Evolutionary conservation across 1,140 invertebrate genomes (phyloP), one percentile per base, ranked within the genome.

Genomic region (Meloidogyne exigua): DNA sequence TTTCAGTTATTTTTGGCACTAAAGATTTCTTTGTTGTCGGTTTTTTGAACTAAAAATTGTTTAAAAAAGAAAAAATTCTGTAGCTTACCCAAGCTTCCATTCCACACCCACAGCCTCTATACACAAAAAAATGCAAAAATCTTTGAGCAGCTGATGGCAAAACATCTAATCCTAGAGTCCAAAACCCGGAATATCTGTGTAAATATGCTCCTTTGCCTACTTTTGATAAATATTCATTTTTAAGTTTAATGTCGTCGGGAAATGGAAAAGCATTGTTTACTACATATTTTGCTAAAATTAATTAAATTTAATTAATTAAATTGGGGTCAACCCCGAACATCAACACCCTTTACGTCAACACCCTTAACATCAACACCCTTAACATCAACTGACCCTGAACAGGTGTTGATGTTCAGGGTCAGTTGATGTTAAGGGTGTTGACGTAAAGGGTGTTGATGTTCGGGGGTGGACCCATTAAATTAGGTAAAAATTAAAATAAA

Each of bases 151-250:
- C 25, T 5, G 62, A 39, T 28, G 68, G 68, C 18, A 70, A 11
- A 13, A 70, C 18, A 28, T 70, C 68, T 10, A 70, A 28, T 25
- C 68, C 68, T 7, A 70, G 18, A 44, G 62, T 70, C 68, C 68
- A 70, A 5, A 70, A 5, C 13, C 68, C 68, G 0, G 28, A 18
- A 28, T 70, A 44, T n/a, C 36, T 44, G 7, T 62, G 44, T 26
- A 70, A n/a, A 18, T 70, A 25, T 1, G 32, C 36, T 1, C 49
- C 49, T n/a, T n/a, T 57, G 1, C 5, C 1, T n/a, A 57, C 9
- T n/a, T 57, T 18, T 0, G 18, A 2, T 0, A 7, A 57, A n/a
- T n/a, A 57, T 57, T 57, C n/a, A 3, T 57, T n/a, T 1, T 1
- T 7, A 7, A 57, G 18, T 7, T 57, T 15, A n/a, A 1, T 5